Percentiles rank a stretch among this genome's conserved stretches.
These are phyloP conservation scores for Nomada hirtipes DNA, from an alignment of 2,888 invertebrate genomes.

Conservation along the genomic window DNA sequence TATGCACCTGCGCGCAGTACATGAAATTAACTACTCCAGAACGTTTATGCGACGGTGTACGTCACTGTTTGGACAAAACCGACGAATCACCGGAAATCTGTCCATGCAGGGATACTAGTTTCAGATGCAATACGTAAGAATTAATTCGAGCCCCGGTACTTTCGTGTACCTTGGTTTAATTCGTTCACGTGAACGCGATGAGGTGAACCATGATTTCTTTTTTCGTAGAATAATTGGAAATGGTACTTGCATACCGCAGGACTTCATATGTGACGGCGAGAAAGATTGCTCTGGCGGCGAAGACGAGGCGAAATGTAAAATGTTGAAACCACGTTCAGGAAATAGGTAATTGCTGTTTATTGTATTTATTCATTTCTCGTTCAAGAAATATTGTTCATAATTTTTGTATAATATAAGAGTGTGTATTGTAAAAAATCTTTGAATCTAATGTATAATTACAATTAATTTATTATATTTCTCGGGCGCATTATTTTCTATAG, in stretches of 20 bases:
- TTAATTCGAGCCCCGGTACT: not conserved
- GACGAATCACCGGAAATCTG: constrained; percentile 90
- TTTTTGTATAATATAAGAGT: no score
- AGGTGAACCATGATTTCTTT: no score
- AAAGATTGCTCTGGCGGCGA: constrained; percentile 90
- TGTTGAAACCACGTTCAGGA: constrained; percentile 81
- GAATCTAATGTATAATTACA: no score
- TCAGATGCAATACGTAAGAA: constrained; percentile 85
- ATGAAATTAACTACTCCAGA: constrained; percentile 88
- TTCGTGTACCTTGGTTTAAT: not conserved
- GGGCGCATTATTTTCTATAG: no score
- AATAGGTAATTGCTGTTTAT: constrained; percentile 71
- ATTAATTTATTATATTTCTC: no score
- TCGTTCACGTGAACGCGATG: no score
- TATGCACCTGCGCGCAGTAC: constrained; percentile 88
- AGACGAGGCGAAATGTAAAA: constrained; percentile 89
- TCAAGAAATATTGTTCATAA: not conserved
- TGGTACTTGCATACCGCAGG: constrained; percentile 87
- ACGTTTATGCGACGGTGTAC: constrained; percentile 90
- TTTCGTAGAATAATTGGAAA: constrained; percentile 35
- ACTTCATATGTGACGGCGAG: constrained; percentile 91
- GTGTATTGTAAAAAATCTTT: no score
- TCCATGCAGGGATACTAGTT: constrained; percentile 86
- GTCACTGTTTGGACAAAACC: constrained; percentile 91
- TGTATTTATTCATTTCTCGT: not conserved